Evolutionary conservation across 2,888 invertebrate species (phyloP).

Genomic region (Lamellibrachia columna): DNA sequence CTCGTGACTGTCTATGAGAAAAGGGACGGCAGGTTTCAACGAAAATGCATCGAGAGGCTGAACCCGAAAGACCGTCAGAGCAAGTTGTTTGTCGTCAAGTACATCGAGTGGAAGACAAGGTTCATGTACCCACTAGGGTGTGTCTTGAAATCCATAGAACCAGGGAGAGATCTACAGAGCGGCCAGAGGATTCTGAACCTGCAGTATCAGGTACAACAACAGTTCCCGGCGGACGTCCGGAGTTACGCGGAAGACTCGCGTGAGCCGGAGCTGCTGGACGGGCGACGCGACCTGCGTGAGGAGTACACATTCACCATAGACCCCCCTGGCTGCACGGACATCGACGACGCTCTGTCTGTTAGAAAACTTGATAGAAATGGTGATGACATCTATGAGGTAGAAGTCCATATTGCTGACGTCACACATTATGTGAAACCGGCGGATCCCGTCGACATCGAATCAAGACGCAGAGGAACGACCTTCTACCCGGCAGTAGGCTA

Average conservation of each 20-base stretch:
- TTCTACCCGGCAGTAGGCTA: too few species aligned
- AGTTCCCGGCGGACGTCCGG: background rate
- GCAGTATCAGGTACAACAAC: slow-evolving; percentile 23
- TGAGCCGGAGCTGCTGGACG: slow-evolving; percentile 45
- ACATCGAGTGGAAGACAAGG: slow-evolving; percentile 14
- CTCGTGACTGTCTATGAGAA: slow-evolving; percentile 14
- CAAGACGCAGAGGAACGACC: too few species aligned
- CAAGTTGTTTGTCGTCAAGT: slow-evolving; percentile 27
- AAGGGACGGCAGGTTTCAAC: background rate
- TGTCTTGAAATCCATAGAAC: slow-evolving; percentile 20
- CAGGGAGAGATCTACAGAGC: background rate
- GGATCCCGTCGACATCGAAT: slow-evolving; percentile 72
- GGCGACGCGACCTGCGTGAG: slow-evolving; percentile 65
- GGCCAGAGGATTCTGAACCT: slow-evolving; percentile 23
- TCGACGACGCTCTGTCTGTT: slow-evolving; percentile 93
- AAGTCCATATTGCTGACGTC: slow-evolving; percentile 96
- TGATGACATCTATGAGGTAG: slow-evolving; percentile 71
- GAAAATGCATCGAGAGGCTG: background rate
- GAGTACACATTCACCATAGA: slow-evolving; percentile 90
- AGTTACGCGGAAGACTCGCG: slow-evolving; percentile 36
- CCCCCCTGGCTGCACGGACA: slow-evolving; percentile 87
- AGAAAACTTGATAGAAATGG: slow-evolving; percentile 74
- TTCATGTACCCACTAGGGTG: slow-evolving; percentile 26
- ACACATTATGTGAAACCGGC: slow-evolving; percentile 80
- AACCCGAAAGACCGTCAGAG: background rate